Percentiles rank a stretch among this genome's conserved stretches.
phyloP scores from a whole-genome alignment of 2,888 invertebrate genomes.

The Anthoptus insignis region DNA sequence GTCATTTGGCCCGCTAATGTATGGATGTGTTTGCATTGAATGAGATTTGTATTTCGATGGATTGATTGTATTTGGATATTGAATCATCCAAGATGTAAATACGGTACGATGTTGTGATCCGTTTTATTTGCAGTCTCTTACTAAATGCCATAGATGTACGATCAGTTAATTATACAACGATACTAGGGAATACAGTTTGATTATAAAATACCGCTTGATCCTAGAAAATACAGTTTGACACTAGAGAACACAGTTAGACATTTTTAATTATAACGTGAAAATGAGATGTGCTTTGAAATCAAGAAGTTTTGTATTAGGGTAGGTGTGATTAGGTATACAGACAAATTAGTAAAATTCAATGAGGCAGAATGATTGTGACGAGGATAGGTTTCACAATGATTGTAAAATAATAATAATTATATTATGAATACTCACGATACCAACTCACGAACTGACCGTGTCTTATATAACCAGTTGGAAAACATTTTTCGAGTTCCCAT shows the following conservation, averaged over 20 bases:
- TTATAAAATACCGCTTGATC: slow-evolving; percentile 3
- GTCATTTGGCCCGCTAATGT: slow-evolving; percentile 19
- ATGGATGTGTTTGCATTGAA: slow-evolving; percentile 35
- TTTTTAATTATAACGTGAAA: not conserved
- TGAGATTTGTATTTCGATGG: slow-evolving; percentile 47
- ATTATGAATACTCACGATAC: too few species aligned
- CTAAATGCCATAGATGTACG: slow-evolving; percentile 42
- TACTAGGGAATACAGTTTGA: slow-evolving; percentile 21
- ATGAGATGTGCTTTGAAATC: not conserved
- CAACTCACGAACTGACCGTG: too few species aligned
- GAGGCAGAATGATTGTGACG: too few species aligned
- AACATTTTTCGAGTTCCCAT: too few species aligned
- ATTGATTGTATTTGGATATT: too few species aligned
- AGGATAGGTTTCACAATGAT: too few species aligned
- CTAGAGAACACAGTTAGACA: not conserved
- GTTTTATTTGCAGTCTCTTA: slow-evolving; percentile 40
- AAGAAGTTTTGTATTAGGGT: not conserved
- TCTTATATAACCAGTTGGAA: too few species aligned
- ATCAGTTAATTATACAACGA: not conserved
- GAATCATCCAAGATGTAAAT: slow-evolving; percentile 27
- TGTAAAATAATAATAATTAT: too few species aligned
- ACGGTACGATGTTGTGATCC: slow-evolving; percentile 26
- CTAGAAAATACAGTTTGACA: slow-evolving; percentile 10
- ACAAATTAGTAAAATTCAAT: not conserved
- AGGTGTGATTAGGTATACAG: not conserved